phyloP scores from a whole-genome alignment of 1,140 invertebrate genomes.

The Stratiolaelaps scimitus region DNA sequence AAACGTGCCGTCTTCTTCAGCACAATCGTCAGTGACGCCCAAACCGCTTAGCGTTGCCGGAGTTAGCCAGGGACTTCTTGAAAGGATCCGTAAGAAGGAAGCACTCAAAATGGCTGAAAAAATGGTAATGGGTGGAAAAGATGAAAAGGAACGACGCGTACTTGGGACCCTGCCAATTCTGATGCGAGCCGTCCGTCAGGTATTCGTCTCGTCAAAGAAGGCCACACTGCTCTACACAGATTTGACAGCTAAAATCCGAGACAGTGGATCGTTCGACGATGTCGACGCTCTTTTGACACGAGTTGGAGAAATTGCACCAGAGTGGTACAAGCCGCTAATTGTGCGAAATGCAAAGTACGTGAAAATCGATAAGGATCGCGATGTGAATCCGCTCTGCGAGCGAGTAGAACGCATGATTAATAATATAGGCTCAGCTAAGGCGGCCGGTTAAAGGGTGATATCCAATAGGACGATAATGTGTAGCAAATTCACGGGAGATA shows the following conservation, averaged over 20 bases:
- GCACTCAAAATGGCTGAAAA: conserved; percentile 25
- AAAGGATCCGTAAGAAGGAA: not conserved
- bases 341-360: conserved; percentile 3
- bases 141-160: not conserved
- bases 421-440: too few relatives aligned
- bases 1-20: not conserved
- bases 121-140: conserved; percentile 20
- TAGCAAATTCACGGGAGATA: too few relatives aligned
- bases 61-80: conserved; percentile 13
- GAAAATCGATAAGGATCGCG: conserved; percentile 16
- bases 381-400: conserved; percentile 4
- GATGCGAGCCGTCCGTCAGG: conserved; percentile 7
- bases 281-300: not conserved
- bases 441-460: too few relatives aligned
- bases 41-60: not conserved
- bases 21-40: not conserved
- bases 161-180: not conserved
- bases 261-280: conserved; percentile 1
- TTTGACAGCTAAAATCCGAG: not conserved
- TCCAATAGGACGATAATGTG: too few relatives aligned
- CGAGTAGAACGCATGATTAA: conserved; percentile 9
- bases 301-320: conserved; percentile 5
- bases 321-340: conserved; percentile 23
- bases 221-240: conserved; percentile 5
- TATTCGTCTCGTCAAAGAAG: conserved; percentile 2